These are phyloP conservation scores for Oncorhynchus clarkii DNA, from an alignment of 2,113 vertebrate genomes.

Conservation along the genomic window DNA sequence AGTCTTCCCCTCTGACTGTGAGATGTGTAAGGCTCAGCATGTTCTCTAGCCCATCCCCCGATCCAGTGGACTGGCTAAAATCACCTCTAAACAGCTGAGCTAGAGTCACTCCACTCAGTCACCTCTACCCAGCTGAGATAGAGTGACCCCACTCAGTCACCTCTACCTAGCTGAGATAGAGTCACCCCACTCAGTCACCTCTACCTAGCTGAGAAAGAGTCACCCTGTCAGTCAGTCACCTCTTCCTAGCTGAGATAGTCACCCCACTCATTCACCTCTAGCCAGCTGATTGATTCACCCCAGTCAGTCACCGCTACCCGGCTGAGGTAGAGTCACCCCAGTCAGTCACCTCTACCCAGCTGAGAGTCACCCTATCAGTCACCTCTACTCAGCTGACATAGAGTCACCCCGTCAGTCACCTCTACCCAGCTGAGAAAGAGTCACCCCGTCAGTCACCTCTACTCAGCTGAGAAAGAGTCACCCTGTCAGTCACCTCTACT, in stretches of 20 bases:
- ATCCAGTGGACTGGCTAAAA: too few relatives aligned
- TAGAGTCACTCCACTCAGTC: too few relatives aligned
- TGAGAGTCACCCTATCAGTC: too few relatives aligned
- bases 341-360: too few relatives aligned
- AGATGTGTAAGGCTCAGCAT: slow-evolving; percentile 15
- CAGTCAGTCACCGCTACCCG: too few relatives aligned
- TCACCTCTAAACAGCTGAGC: too few relatives aligned
- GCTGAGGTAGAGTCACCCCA: too few relatives aligned
- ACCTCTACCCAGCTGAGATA: slow-evolving; percentile 4
- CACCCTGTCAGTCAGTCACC: too few relatives aligned
- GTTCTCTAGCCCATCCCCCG: background rate
- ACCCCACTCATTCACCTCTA: slow-evolving; percentile 3
- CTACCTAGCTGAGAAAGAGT: too few relatives aligned
- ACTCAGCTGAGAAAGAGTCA: too few relatives aligned
- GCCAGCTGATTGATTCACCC: background rate
- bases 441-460: background rate
- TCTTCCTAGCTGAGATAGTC: slow-evolving; percentile 3
- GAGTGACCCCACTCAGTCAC: slow-evolving; percentile 6
- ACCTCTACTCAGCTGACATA: background rate
- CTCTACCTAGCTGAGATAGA: slow-evolving; percentile 4
- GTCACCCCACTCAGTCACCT: background rate
- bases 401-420: slow-evolving; percentile 3
- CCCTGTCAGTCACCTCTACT: too few relatives aligned
- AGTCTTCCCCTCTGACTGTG: background rate
- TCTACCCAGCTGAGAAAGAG: slow-evolving; percentile 3